These are phyloP conservation scores for Calosoma granatense DNA, from an alignment of 1,140 invertebrate species.

Conservation along the genomic window DNA sequence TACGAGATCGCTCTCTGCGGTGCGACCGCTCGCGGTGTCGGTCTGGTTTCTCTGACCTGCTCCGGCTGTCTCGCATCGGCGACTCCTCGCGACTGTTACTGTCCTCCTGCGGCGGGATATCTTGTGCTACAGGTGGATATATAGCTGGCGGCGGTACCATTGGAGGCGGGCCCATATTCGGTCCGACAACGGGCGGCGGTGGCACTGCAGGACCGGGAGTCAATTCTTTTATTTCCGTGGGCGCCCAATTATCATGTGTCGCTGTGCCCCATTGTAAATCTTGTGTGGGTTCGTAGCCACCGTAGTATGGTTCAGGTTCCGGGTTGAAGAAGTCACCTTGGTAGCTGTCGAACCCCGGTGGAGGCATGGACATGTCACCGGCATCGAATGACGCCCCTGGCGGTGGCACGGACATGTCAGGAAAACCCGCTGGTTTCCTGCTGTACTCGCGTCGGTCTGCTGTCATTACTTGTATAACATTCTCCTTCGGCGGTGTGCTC, in stretches of 20 bases:
- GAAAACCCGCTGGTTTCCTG: conserved; percentile 48
- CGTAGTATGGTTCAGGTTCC: conserved; percentile 57
- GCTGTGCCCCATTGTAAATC: conserved; percentile 53
- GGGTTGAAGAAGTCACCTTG: conserved; percentile 41
- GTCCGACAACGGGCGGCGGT: conserved; percentile 27
- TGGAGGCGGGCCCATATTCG: conserved; percentile 34
- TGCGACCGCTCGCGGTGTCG: conserved; percentile 38
- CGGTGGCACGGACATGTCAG: conserved; percentile 53
- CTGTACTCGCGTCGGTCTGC: conserved; percentile 76
- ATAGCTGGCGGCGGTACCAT: conserved; percentile 26
- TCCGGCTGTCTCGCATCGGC: conserved; percentile 35
- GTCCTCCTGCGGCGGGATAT: conserved; percentile 17
- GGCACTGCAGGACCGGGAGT: conserved; percentile 39
- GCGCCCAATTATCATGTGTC: conserved; percentile 40
- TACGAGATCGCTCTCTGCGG: conserved; percentile 40
- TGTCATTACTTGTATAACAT: conserved; percentile 80
- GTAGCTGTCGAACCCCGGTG: conserved; percentile 44
- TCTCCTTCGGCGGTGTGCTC: conserved; percentile 54
- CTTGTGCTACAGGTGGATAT: conserved; percentile 19
- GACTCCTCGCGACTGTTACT: conserved; percentile 29
- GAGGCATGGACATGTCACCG: conserved; percentile 49
- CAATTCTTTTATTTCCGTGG: conserved; percentile 50
- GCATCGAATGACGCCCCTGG: conserved; percentile 40
- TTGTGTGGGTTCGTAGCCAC: conserved; percentile 60
- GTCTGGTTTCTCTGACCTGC: conserved; percentile 36